Conservation (phyloP, 2,888 invertebrate species). For the Gymnoscelis rufifasciata region DNA sequence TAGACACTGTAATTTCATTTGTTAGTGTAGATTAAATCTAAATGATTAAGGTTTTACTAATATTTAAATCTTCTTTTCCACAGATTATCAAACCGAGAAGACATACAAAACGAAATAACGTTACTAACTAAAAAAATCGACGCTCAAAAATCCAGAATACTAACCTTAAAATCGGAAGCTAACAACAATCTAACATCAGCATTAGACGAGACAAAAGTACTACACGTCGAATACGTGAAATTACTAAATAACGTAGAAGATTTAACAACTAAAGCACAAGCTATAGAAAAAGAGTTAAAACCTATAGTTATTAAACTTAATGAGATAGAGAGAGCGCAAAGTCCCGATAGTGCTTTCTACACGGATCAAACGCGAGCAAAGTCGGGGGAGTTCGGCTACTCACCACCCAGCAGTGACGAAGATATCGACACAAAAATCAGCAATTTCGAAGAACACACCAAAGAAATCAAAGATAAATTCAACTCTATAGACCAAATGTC, state of each 20-base stretch:
- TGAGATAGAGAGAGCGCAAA: constrained; percentile 66
- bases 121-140: constrained; percentile 83
- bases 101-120: constrained; percentile 87
- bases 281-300: constrained; percentile 83
- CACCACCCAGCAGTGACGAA: constrained; percentile 71
- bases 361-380: constrained; percentile 76
- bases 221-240: constrained; percentile 81
- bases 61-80: constrained; percentile 11
- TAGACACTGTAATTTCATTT: no score
- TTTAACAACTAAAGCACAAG: constrained; percentile 81
- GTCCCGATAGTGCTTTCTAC: constrained; percentile 73
- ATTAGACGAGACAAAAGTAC: constrained; percentile 82
- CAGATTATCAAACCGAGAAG: constrained; percentile 90
- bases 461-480: constrained; percentile 67
- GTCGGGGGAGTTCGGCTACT: constrained; percentile 70
- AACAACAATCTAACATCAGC: constrained; percentile 82
- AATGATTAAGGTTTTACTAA: background rate
- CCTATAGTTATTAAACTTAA: constrained; percentile 62
- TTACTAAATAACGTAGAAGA: constrained; percentile 80
- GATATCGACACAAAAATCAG: constrained; percentile 57
- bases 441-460: constrained; percentile 64
- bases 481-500: constrained; percentile 76
- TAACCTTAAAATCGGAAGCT: constrained; percentile 83
- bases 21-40: no score
- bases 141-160: constrained; percentile 80